phyloP scores from a whole-genome alignment of 2,888 invertebrate species.

The Stenchaetothrips biformis region DNA sequence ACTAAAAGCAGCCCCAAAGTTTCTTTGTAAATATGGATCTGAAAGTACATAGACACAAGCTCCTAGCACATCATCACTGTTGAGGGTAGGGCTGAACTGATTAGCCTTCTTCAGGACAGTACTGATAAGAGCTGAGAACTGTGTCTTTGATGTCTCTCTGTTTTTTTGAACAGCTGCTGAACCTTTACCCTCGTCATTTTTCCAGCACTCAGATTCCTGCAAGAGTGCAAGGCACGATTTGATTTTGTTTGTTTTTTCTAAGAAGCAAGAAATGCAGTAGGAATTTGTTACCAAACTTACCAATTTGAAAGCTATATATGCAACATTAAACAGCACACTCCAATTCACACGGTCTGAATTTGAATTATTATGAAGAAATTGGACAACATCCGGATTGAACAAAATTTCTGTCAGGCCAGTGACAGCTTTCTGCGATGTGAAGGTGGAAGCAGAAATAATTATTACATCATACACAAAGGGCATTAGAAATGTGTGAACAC shows the following conservation, averaged over 20 bases:
- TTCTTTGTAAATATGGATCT: neutral
- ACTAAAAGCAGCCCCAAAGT: neutral
- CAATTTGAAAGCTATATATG: constrained; percentile 31
- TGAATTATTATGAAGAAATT: constrained; percentile 33
- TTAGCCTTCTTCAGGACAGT: neutral
- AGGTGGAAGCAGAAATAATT: neutral
- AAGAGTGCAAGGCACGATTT: neutral
- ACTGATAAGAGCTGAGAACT: neutral
- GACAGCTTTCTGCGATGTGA: constrained; percentile 28
- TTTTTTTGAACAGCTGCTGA: neutral
- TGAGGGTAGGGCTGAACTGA: neutral
- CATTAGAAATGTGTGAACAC: no score
- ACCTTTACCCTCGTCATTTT: neutral
- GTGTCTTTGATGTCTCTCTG: constrained; percentile 21
- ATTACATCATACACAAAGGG: neutral
- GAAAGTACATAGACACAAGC: neutral
- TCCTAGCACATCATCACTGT: neutral
- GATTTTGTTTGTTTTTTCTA: neutral
- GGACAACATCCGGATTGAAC: constrained; percentile 27
- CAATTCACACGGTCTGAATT: constrained; percentile 29
- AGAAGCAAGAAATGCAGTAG: neutral
- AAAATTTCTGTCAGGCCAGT: constrained; percentile 32
- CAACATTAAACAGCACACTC: constrained; percentile 30
- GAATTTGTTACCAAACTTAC: constrained; percentile 16
- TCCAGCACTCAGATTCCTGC: neutral